Percentiles rank a stretch among this genome's conserved stretches.
phyloP scores from a whole-genome alignment of 1,140 invertebrate genomes.

The Prorops nasuta region DNA sequence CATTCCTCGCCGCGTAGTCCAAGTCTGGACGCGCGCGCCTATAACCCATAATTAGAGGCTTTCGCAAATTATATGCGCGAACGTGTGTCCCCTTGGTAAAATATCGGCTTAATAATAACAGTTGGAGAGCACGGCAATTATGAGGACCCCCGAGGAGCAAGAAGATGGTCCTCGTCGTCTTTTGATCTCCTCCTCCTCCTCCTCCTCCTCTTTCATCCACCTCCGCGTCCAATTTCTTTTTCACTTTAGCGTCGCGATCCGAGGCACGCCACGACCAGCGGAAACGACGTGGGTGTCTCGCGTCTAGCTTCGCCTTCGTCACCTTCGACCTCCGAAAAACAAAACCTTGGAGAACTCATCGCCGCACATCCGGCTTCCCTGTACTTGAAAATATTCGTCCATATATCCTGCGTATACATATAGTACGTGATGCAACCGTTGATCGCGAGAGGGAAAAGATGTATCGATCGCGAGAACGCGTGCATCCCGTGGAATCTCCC shows the following conservation, averaged over 20 bases:
- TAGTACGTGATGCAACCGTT: too few relatives aligned
- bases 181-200: slow-evolving; percentile 28
- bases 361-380: too few relatives aligned
- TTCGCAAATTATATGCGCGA: slow-evolving; percentile 56
- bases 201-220: slow-evolving; percentile 13
- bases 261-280: slow-evolving; percentile 19
- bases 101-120: slow-evolving; percentile 58
- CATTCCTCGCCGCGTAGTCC: slow-evolving; percentile 32
- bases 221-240: slow-evolving; percentile 19
- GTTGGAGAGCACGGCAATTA: slow-evolving; percentile 56
- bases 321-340: too few relatives aligned
- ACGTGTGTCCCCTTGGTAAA: slow-evolving; percentile 56
- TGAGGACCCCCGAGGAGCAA: slow-evolving; percentile 46
- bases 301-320: too few relatives aligned
- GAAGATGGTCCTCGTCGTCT: slow-evolving; percentile 24
- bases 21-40: slow-evolving; percentile 14
- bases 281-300: slow-evolving; percentile 39
- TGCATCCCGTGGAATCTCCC: too few relatives aligned
- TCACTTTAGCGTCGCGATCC: slow-evolving; percentile 11
- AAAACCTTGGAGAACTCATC: too few relatives aligned
- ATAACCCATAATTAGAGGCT: slow-evolving; percentile 56
- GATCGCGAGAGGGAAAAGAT: too few relatives aligned
- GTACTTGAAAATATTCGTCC: too few relatives aligned
- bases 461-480: too few relatives aligned
- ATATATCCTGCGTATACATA: too few relatives aligned